Conservation (phyloP, 2,113 vertebrate species). For the Phalacrocorax aristotelis region DNA sequence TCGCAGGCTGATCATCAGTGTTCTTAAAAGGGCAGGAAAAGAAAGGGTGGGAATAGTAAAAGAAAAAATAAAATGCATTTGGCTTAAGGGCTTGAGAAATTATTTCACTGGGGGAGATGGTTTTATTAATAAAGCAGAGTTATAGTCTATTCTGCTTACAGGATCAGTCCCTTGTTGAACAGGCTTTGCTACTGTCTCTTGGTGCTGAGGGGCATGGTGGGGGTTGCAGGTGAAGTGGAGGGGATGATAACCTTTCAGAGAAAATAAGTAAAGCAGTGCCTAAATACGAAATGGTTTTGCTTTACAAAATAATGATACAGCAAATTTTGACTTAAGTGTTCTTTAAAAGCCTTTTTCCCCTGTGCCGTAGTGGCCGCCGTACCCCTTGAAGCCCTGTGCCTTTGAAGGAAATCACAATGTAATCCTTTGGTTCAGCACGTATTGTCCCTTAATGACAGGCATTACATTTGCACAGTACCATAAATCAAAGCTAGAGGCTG, state of each 20-base stretch:
- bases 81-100: background rate
- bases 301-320: background rate
- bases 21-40: background rate
- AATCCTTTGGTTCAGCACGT: slow-evolving; percentile 42
- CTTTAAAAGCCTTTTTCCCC: background rate
- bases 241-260: background rate
- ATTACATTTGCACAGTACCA: slow-evolving; percentile 65
- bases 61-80: background rate
- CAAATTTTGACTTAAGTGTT: background rate
- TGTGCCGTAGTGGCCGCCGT: background rate
- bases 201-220: background rate
- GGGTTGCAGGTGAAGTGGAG: background rate
- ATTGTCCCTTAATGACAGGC: slow-evolving; percentile 68
- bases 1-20: background rate
- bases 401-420: slow-evolving; percentile 66
- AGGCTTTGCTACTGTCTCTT: background rate
- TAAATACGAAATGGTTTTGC: background rate
- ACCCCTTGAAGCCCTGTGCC: background rate
- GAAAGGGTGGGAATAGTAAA: background rate
- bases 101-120: background rate
- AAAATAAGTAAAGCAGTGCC: background rate
- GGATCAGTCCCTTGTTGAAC: background rate
- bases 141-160: background rate
- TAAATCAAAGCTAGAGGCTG: slow-evolving; percentile 67
- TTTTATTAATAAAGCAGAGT: background rate